phyloP scores from a whole-genome alignment of 2,113 vertebrate genomes.

The Cyrtonyx montezumae region DNA sequence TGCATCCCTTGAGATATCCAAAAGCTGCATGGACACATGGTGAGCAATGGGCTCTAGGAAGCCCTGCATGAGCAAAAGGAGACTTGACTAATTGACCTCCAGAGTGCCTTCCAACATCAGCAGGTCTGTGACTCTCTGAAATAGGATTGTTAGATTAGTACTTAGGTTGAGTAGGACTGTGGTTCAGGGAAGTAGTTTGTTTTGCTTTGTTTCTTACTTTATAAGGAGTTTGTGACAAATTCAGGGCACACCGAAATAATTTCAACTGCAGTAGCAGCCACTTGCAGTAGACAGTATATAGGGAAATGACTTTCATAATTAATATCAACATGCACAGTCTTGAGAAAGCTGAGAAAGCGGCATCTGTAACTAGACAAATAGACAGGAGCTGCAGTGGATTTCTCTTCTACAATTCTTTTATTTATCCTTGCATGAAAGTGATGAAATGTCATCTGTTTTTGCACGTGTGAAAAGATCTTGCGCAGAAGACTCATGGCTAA shows the following conservation, averaged over 20 bases:
- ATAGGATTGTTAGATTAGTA: not conserved
- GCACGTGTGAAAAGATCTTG: constrained; percentile 67
- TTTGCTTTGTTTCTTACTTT: not conserved
- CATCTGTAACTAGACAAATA: constrained; percentile 31
- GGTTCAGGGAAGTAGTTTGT: not conserved
- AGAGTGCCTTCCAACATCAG: not conserved
- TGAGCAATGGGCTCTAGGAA: fast-evolving
- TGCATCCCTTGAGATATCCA: not conserved
- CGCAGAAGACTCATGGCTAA: constrained; percentile 57
- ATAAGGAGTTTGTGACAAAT: not conserved
- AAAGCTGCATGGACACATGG: not conserved
- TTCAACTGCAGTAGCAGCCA: not conserved
- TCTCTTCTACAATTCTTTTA: constrained; percentile 35
- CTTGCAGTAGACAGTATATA: not conserved
- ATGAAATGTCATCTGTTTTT: constrained; percentile 66
- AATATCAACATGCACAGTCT: not conserved
- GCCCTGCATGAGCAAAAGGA: fast-evolving
- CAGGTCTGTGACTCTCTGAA: not conserved
- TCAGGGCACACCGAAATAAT: not conserved
- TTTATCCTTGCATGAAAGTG: constrained; percentile 54
- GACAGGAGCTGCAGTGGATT: not conserved
- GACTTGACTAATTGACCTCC: not conserved
- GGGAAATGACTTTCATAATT: not conserved
- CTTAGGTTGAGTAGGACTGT: not conserved
- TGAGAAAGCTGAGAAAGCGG: not conserved